These are phyloP conservation scores for Nomada hirtipes DNA, from an alignment of 2,888 invertebrate genomes.

Conservation along the genomic window DNA sequence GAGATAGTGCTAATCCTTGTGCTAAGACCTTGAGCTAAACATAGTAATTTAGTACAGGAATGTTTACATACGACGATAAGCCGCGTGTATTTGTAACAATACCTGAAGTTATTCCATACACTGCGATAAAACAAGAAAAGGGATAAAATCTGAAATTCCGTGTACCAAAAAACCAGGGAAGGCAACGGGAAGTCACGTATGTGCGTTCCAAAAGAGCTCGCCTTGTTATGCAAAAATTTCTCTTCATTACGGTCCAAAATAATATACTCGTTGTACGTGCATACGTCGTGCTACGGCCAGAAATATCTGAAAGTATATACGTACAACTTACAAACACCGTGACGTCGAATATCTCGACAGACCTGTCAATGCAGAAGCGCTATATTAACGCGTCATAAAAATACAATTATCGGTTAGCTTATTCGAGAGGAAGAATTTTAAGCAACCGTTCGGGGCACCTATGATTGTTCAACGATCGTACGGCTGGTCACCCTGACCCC, in stretches of 20 bases:
- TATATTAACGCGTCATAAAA: background rate
- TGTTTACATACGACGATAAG: conserved; percentile 4
- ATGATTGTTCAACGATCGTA: conserved; percentile 38
- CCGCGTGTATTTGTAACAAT: conserved; percentile 18
- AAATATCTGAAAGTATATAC: background rate
- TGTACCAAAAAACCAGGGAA: background rate
- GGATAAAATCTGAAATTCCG: background rate
- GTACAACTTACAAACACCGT: background rate
- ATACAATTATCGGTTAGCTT: background rate
- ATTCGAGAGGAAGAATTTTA: background rate
- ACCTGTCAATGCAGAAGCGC: background rate
- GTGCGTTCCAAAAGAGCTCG: background rate
- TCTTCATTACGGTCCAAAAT: conserved; percentile 14
- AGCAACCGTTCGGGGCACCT: conserved; percentile 13
- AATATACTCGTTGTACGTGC: background rate
- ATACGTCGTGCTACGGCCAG: background rate
- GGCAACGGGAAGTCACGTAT: background rate
- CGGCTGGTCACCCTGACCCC: conserved; percentile 8
- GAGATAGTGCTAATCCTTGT: background rate
- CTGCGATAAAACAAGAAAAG: background rate
- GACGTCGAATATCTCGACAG: background rate
- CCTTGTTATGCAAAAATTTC: conserved; percentile 10
- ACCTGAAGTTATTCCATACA: background rate
- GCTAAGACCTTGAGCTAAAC: conserved; percentile 1
- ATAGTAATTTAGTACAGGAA: background rate